A percentile compares a stretch with the other conserved stretches of the same genome.
Conservation (phyloP, 1,140 invertebrate genomes). For the Pseudomyrmex sp. region DNA sequence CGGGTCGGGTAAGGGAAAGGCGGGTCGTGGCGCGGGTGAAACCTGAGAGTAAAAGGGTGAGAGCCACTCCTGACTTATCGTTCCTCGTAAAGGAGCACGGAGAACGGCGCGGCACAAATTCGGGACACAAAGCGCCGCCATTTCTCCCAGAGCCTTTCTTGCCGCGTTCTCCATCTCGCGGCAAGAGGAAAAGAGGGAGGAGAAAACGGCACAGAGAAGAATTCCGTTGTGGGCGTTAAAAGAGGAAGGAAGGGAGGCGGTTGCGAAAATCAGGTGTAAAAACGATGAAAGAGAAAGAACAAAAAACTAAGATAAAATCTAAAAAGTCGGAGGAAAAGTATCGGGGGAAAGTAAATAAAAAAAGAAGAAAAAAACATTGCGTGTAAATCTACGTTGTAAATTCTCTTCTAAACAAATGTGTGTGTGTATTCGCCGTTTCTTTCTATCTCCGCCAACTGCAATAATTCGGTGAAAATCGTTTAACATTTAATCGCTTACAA, state of each 20-base stretch:
- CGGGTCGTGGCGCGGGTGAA: constrained; percentile 1
- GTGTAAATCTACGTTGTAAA: no score
- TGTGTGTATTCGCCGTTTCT: no score
- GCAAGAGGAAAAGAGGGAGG: constrained; percentile 8
- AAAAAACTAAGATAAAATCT: neutral
- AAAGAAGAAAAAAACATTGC: neutral
- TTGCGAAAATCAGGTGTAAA: constrained; percentile 12
- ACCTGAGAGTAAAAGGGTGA: neutral
- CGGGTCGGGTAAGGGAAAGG: constrained; percentile 32
- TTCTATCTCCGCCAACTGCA: neutral
- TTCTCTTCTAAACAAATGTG: no score
- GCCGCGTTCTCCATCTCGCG: constrained; percentile 65
- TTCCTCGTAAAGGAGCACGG: constrained; percentile 75
- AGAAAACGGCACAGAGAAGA: constrained; percentile 54
- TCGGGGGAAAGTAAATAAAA: neutral
- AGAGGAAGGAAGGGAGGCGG: neutral
- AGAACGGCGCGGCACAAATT: constrained; percentile 79
- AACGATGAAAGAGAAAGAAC: neutral
- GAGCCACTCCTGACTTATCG: constrained; percentile 76
- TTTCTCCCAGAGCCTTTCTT: constrained; percentile 78
- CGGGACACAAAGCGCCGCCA: constrained; percentile 79
- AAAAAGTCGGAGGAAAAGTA: neutral
- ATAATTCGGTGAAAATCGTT: neutral
- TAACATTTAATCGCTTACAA: neutral
- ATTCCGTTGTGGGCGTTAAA: constrained; percentile 61